phyloP scores from a whole-genome alignment of 2,113 vertebrate genomes.

The Varanus salvator region DNA sequence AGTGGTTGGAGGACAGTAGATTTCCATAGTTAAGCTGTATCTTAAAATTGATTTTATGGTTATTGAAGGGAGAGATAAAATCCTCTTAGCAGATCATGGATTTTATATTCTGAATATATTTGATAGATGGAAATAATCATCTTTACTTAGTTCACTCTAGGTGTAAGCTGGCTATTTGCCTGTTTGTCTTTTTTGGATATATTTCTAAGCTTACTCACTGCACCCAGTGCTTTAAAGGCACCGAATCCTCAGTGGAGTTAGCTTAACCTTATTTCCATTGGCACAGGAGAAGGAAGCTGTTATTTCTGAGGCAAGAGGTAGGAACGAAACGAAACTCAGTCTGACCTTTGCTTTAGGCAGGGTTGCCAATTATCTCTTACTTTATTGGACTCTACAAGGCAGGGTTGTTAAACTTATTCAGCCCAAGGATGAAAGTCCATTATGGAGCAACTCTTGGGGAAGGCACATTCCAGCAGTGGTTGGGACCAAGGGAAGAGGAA shows the following conservation, averaged over 20 bases:
- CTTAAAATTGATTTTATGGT: slow-evolving; percentile 10
- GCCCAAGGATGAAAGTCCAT: too few relatives aligned
- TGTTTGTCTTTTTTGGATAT: not conserved
- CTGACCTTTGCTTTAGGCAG: not conserved
- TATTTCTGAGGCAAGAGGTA: not conserved
- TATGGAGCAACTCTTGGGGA: too few relatives aligned
- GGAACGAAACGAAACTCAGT: not conserved
- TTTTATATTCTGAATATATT: slow-evolving; percentile 24
- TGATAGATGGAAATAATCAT: slow-evolving; percentile 22
- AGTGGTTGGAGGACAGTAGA: not conserved
- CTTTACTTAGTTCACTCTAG: not conserved
- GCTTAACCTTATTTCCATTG: not conserved
- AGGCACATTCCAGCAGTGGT: too few relatives aligned
- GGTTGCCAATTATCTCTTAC: not conserved
- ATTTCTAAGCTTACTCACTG: not conserved
- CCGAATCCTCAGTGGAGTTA: not conserved
- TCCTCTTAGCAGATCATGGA: slow-evolving; percentile 32
- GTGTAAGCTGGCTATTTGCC: slow-evolving; percentile 14
- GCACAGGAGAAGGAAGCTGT: not conserved
- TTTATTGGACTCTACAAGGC: not conserved
- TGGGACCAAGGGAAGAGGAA: too few relatives aligned
- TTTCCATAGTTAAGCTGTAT: slow-evolving; percentile 23
- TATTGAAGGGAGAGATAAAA: slow-evolving; percentile 19
- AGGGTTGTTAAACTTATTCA: too few relatives aligned
- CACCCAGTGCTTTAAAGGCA: not conserved